These are phyloP conservation scores for Sarcophaga variegata DNA, from an alignment of 2,888 invertebrate species.

Conservation along the genomic window DNA sequence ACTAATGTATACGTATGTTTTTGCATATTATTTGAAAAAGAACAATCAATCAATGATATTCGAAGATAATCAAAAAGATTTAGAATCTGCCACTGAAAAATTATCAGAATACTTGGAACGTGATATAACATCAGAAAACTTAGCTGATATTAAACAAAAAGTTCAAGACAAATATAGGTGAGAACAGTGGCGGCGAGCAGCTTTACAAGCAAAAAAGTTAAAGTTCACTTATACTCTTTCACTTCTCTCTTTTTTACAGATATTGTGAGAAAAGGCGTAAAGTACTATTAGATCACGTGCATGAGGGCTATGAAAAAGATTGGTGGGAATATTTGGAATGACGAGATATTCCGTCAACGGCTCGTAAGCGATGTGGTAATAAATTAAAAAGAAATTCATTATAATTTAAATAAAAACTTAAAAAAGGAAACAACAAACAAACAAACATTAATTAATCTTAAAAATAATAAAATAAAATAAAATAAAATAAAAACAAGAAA, in stretches of 20 bases:
- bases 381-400: conserved; percentile 68
- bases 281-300: conserved; percentile 97
- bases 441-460: too few relatives aligned
- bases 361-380: conserved; percentile 66
- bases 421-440: conserved; percentile 20
- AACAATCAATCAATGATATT: conserved; percentile 99
- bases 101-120: conserved; percentile 98
- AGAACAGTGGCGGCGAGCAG: conserved; percentile 63
- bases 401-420: conserved; percentile 42
- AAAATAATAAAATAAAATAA: conserved; percentile 13
- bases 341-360: conserved; percentile 74
- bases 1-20: conserved; percentile 99
- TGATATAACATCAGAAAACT: conserved; percentile 98
- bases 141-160: conserved; percentile 98
- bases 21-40: conserved; percentile 98
- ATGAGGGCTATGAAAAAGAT: conserved; percentile 99
- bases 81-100: conserved; percentile 98
- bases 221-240: background rate
- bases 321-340: conserved; percentile 98
- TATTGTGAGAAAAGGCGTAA: conserved; percentile 99
- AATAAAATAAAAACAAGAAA: conserved; percentile 46
- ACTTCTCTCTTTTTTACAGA: conserved; percentile 83
- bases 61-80: conserved; percentile 98
- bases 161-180: conserved; percentile 99
- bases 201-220: too few relatives aligned